phyloP scores from a whole-genome alignment of 2,888 invertebrate species.

The Molanna angustata region DNA sequence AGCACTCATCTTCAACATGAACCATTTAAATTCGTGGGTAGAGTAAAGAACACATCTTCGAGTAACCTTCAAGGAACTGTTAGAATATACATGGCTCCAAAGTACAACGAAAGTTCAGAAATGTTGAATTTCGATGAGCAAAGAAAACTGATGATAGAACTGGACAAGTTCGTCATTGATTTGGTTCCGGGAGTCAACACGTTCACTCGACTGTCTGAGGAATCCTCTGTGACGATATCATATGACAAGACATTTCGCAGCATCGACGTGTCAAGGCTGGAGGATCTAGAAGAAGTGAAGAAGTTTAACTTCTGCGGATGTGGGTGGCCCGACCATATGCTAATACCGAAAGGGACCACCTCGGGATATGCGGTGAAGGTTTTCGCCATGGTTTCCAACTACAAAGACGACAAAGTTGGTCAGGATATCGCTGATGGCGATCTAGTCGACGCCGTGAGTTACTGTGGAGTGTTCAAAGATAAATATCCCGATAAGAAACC shows the following conservation, averaged over 20 bases:
- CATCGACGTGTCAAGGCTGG: slow-evolving; percentile 59
- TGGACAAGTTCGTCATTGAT: slow-evolving; percentile 35
- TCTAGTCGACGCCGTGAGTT: slow-evolving; percentile 52
- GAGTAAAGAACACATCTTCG: slow-evolving; percentile 21
- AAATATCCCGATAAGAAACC: slow-evolving; percentile 53
- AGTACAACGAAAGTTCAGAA: slow-evolving; percentile 35
- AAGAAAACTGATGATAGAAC: slow-evolving; percentile 39
- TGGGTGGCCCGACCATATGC: slow-evolving; percentile 42
- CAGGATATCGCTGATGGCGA: slow-evolving; percentile 2
- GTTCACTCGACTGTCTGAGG: slow-evolving; percentile 61
- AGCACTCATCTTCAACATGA: slow-evolving; percentile 39
- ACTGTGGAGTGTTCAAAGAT: slow-evolving; percentile 54
- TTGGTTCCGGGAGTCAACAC: slow-evolving; percentile 65
- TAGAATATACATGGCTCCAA: slow-evolving; percentile 40
- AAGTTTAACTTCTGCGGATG: slow-evolving; percentile 42
- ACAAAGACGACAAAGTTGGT: slow-evolving; percentile 34
- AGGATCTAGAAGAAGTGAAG: slow-evolving; percentile 52
- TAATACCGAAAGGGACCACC: slow-evolving; percentile 40
- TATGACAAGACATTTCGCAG: slow-evolving; percentile 78
- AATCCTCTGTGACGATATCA: slow-evolving; percentile 80
- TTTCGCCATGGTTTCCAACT: slow-evolving; percentile 40
- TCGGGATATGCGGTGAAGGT: slow-evolving; percentile 38
- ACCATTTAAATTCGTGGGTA: slow-evolving; percentile 34
- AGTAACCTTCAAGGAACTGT: slow-evolving; percentile 34
- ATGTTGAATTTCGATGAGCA: slow-evolving; percentile 35